A percentile compares a stretch with the other conserved stretches of the same genome.
phyloP scores from a whole-genome alignment of 2,888 invertebrate species.

The Acleris sparsana region DNA sequence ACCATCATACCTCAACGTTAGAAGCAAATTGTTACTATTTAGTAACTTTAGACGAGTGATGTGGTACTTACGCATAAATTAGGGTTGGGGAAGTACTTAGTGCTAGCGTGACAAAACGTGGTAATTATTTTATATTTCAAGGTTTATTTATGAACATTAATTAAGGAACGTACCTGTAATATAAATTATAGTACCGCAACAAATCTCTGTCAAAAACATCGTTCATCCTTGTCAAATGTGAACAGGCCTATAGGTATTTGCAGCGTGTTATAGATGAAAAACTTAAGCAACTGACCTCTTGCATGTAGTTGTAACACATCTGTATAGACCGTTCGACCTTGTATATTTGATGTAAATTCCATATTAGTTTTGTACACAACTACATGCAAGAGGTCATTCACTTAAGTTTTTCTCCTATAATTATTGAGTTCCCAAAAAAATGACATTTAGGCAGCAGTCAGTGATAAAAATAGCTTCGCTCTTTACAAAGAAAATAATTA shows the following conservation, averaged over 20 bases:
- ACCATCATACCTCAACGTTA: not conserved
- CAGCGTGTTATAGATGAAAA: too few species aligned
- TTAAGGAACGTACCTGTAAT: not conserved
- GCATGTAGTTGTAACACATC: too few species aligned
- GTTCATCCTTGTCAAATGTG: too few species aligned
- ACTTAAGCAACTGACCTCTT: too few species aligned
- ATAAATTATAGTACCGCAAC: not conserved
- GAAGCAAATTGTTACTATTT: not conserved
- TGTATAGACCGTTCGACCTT: too few species aligned
- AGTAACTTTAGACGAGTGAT: constrained; percentile 3
- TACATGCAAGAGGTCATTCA: too few species aligned
- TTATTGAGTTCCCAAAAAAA: constrained; percentile 10
- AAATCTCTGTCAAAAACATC: not conserved
- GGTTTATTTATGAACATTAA: not conserved
- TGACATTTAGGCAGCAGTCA: constrained; percentile 27
- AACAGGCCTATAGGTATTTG: not conserved
- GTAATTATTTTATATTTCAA: constrained; percentile 14
- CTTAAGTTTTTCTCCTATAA: too few species aligned
- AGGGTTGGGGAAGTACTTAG: constrained; percentile 3
- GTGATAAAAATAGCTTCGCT: constrained; percentile 30
- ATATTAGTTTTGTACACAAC: too few species aligned
- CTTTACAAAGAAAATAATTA: constrained; percentile 34
- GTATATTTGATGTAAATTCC: too few species aligned
- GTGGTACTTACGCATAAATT: not conserved
- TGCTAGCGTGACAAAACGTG: constrained; percentile 19